phyloP scores from a whole-genome alignment of 2,797 vertebrate genomes.

The Anableps anableps region DNA sequence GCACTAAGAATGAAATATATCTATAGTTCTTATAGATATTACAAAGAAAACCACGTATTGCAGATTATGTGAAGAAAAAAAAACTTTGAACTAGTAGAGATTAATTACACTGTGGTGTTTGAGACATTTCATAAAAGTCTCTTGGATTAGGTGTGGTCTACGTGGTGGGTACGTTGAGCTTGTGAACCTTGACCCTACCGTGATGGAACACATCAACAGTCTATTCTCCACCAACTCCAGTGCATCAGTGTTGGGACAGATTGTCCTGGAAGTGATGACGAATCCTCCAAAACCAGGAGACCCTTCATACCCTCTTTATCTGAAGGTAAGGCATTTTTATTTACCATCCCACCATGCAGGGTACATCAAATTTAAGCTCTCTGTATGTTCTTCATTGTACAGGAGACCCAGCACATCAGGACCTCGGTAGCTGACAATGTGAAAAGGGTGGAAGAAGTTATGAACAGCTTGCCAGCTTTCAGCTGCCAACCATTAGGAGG shows the following conservation, averaged over 20 bases:
- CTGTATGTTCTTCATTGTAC: neutral
- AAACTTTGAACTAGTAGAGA: neutral
- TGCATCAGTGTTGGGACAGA: constrained; percentile 67
- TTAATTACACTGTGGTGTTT: neutral
- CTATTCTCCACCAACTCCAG: constrained; percentile 16
- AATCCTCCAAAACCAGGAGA: constrained; percentile 77
- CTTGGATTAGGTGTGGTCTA: constrained; percentile 75
- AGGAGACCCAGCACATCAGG: constrained; percentile 73
- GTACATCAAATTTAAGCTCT: neutral
- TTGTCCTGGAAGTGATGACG: constrained; percentile 76
- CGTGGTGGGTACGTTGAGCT: constrained; percentile 81
- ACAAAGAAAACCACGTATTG: neutral
- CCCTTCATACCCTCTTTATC: constrained; percentile 71
- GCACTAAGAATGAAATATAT: neutral
- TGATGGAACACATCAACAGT: constrained; percentile 38
- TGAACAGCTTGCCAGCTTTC: constrained; percentile 69
- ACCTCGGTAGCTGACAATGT: constrained; percentile 50
- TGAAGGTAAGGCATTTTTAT: constrained; percentile 49
- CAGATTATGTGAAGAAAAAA: neutral
- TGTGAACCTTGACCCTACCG: constrained; percentile 74
- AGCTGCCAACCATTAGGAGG: constrained; percentile 73
- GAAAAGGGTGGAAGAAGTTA: constrained; percentile 47
- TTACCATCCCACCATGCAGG: neutral
- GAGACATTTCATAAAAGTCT: neutral
- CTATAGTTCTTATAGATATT: neutral